Base-by-base conservation (phyloP, 2,888 invertebrate species). In the Baronia brevicornis region DNA sequence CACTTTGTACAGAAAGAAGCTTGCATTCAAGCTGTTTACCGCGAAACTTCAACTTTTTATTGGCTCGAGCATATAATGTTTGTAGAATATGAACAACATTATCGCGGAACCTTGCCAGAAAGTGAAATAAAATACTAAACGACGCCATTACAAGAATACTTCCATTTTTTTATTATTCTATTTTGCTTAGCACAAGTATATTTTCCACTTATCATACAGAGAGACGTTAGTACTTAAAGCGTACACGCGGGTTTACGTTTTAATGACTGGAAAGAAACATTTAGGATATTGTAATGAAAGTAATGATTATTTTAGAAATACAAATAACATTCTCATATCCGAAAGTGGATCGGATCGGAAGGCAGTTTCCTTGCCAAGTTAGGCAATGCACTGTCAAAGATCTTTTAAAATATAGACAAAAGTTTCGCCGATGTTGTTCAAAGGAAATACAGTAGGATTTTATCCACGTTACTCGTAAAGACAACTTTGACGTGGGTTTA, bases 341-440 rank as follows among this genome's bases (percentile, higher is more conserved):
- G 35, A 30, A 36, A 36, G 36, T 30, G 22, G 17, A 30, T 30
- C 31, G 22, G 11, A 36, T 36, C 36, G 36, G 36, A 30, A 30
- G 36, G 36, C 36, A 30, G 36, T 25, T 21, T 27, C 26, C 30
- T 21, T 30, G 36, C 36, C 36, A 36, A 36, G 26, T 30, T 26
- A 36, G 30, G 30, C 30, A 36, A 36, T 36, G 36, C 30, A 36
- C 36, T 36, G 36, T 36, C 36, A 30, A 36, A 36, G 36, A 36
- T 36, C 36, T 30, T 26, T 29, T 36, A 30, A 36, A 36, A 36
- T 36, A 36, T 30, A 36, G 31, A 30, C 36, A 18, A 7, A 36
- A 36, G 30, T 36, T 36, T 30, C 36, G 36, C 26, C 26, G 30
- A 36, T 26, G 30, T 30, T 22, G 36, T 36, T 36, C 30, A 36